Evolutionary conservation across 30 jellyfish, hydroid and myxozoan genomes (phyloP).

Genomic region (Hydractinia echinata): DNA sequence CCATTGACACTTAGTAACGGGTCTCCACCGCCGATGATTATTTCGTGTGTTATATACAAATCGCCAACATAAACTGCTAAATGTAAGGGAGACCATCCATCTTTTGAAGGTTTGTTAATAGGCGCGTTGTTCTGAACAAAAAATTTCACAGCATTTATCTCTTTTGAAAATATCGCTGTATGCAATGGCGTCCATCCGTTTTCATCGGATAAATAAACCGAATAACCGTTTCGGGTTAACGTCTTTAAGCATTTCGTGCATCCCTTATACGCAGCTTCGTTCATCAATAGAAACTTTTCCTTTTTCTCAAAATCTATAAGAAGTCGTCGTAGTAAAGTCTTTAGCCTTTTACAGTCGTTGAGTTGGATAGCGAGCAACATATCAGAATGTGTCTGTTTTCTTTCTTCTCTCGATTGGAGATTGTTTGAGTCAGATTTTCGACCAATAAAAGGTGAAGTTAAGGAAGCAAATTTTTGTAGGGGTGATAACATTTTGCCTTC

Average conservation of each 20-base stretch:
- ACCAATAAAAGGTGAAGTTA: not conserved
- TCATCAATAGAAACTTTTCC: not conserved
- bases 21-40: conserved; percentile 10
- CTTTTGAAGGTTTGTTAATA: not conserved
- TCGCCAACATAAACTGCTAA: conserved; percentile 12
- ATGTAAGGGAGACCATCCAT: conserved; percentile 26
- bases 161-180: not conserved
- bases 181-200: conserved; percentile 14
- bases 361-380: not conserved
- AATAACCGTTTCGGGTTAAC: not conserved
- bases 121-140: not conserved
- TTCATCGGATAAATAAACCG: not conserved
- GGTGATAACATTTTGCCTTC: not conserved
- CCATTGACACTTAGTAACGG: not conserved
- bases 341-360: not conserved
- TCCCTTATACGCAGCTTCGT: not conserved
- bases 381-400: not conserved
- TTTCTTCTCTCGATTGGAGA: not conserved
- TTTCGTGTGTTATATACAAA: not conserved
- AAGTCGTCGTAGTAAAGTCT: not conserved
- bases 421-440: not conserved
- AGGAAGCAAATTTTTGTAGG: not conserved
- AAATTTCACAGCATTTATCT: not conserved
- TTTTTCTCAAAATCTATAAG: not conserved
- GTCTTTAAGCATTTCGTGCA: conserved; percentile 1